phyloP scores from a whole-genome alignment of 2,888 invertebrate species.

The Apotomis betuletana region DNA sequence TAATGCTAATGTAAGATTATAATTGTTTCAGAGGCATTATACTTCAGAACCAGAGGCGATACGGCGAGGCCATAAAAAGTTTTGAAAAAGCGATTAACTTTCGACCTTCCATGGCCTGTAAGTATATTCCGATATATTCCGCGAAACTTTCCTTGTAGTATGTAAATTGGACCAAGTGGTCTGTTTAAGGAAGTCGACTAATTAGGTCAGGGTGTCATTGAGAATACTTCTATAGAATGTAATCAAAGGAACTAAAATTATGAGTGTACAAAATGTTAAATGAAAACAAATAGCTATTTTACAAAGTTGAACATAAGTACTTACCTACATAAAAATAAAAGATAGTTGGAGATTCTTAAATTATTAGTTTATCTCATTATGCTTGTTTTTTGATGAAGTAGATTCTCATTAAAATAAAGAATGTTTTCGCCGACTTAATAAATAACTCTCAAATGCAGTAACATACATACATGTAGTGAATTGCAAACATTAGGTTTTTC shows the following conservation, averaged over 20 bases:
- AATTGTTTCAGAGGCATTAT: slow-evolving; percentile 93
- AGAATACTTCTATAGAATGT: not conserved
- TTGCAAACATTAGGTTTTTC: too few species aligned
- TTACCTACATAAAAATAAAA: too few species aligned
- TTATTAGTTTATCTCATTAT: too few species aligned
- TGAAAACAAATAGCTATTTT: too few species aligned
- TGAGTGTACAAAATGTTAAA: not conserved
- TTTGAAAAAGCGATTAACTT: slow-evolving; percentile 96
- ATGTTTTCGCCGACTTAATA: too few species aligned
- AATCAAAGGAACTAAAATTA: not conserved
- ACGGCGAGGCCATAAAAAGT: slow-evolving; percentile 94
- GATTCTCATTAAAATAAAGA: too few species aligned
- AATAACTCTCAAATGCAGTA: too few species aligned
- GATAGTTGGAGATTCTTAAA: too few species aligned
- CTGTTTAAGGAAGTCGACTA: not conserved
- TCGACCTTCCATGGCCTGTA: slow-evolving; percentile 96
- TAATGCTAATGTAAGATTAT: too few species aligned
- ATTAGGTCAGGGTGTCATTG: not conserved
- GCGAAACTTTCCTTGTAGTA: not conserved
- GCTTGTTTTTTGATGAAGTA: too few species aligned
- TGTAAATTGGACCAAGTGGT: not conserved
- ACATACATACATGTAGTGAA: too few species aligned
- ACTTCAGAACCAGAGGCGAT: slow-evolving; percentile 93
- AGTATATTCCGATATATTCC: slow-evolving; percentile 74
- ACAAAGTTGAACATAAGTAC: too few species aligned